Conservation (phyloP, 1,140 invertebrate genomes). For the Drosophila asahinai region DNA sequence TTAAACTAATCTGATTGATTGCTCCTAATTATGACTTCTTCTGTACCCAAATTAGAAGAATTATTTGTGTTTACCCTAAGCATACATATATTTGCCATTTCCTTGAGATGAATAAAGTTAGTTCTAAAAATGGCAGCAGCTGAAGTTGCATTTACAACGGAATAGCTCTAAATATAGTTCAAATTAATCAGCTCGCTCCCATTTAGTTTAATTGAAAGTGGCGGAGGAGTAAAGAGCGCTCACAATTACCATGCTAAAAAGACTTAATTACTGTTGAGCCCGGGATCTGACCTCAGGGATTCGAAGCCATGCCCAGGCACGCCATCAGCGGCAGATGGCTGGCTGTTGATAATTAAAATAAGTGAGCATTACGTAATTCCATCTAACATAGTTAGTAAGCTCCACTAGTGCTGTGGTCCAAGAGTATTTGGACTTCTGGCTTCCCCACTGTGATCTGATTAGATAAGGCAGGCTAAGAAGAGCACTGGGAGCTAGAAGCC, state of each 20-base stretch:
- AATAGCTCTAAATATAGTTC: conserved; percentile 48
- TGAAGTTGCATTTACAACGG: conserved; percentile 21
- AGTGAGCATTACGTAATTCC: conserved; percentile 63
- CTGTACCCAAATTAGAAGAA: too few species aligned
- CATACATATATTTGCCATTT: conserved; percentile 1
- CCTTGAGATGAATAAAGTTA: not conserved
- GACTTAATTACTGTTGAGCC: conserved; percentile 63
- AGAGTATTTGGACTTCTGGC: conserved; percentile 17
- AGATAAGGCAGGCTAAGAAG: conserved; percentile 38
- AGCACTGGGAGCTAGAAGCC: not conserved
- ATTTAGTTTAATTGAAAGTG: conserved; percentile 67
- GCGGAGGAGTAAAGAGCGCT: conserved; percentile 2
- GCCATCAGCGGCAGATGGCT: conserved; percentile 36
- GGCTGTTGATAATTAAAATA: conserved; percentile 61
- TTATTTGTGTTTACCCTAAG: too few species aligned
- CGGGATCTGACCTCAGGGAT: conserved; percentile 63
- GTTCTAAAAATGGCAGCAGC: conserved; percentile 8
- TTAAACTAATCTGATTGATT: too few species aligned
- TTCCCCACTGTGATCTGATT: conserved; percentile 21
- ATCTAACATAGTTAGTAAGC: conserved; percentile 12
- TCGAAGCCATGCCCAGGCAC: conserved; percentile 28
- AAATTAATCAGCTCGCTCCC: conserved; percentile 57
- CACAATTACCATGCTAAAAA: conserved; percentile 63
- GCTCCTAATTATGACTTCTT: too few species aligned
- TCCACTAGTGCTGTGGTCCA: conserved; percentile 17